Base-by-base conservation (phyloP, 2,797 vertebrate species). In the Percopsis omiscomaycus region DNA sequence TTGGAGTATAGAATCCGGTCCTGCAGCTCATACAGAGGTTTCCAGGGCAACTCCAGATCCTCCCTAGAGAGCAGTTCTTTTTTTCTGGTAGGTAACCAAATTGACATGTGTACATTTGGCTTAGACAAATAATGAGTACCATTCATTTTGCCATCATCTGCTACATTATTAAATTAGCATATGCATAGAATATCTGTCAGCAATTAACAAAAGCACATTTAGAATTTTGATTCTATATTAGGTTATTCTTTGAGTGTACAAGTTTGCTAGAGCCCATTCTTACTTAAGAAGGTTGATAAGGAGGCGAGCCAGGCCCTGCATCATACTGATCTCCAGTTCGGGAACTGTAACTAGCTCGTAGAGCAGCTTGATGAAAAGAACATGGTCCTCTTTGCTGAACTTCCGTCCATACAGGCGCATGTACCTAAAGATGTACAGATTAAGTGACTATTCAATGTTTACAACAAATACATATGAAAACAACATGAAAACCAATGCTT, bases 351-450 rank as follows among this genome's bases (percentile, higher is more conserved):
- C 95, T 91, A 99, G 90, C 89, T 98, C 96, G 0, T 97, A 99
- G 44, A 99, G 83, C 73, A 98, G 86, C 82, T 96, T 98, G 89
- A 98, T 93, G 77, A 99, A 99, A 77, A 97, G 93, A 76, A 98
- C 95, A 71, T 99, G 97, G 90, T 99, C 97, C 91, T 98, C 96
- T 91, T 96, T 98, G 92, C 94, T 97, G 90, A 99, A 99, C 87
- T 98, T 99, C 69, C 97, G 93, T 15, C 97, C 97, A 79, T 97
- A 98, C 3, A 99, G 88, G 65, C 96, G 94, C 81, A 99, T 95
- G 76, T 99, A 99, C 75, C 97, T 99, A 74, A 3, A 63, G 57
- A 88, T 75, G 28, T 4, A 57, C 12, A 72, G 22, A 66, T 55
- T 70, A 37, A 49, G 3, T 6, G n/a, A 50, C 42, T 30, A 63